Evolutionary conservation across 2,888 invertebrate genomes (phyloP), one percentile per base, ranked within the genome.

Genomic region (Nebria salina): DNA sequence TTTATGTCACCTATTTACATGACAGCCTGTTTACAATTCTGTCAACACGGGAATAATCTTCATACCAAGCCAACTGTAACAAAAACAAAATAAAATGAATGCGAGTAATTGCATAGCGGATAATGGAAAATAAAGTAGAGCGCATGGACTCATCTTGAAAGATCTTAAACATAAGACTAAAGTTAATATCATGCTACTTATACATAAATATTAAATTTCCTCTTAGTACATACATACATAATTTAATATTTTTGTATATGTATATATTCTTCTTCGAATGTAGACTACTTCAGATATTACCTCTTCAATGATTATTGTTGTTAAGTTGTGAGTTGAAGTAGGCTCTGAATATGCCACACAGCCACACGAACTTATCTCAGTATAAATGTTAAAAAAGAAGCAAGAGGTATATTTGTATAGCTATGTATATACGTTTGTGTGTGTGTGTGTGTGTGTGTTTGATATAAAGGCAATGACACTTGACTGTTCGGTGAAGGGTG

Each of bases 381-480:
- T 34, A 34, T 34, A 34, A 20, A 20, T 20, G 20, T 20, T 1
- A 20, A 20, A 34, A 34, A 5, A 34, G 34, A 34, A 34, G 5
- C 34, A 2, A 34, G 34, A 34, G 34, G 34, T 34, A 34, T 34
- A 34, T 34, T 34, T 34, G 0, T 1, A 34, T 34, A 34, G 34
- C 34, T 34, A 34, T 34, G 34, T 34, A 34, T 34, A 5, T 34
- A 25, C 13, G n/a, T 9, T 2, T 66, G 66, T 66, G 4, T 25
- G 13, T 20, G 66, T 66, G n/a, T 66, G 66, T 34, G 70, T 70
- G 25, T 11, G 70, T 34, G 13, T 54, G 70, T 70, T 26, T 25
- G 70, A 70, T 70, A 26, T 25, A 70, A 70, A 70, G 70, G 26
- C 70, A 70, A 70, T 70, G 70, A 26, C 70, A 70, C 70, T 70